phyloP scores from a whole-genome alignment of 2,888 invertebrate genomes.

The Chloroclystis v-ata region DNA sequence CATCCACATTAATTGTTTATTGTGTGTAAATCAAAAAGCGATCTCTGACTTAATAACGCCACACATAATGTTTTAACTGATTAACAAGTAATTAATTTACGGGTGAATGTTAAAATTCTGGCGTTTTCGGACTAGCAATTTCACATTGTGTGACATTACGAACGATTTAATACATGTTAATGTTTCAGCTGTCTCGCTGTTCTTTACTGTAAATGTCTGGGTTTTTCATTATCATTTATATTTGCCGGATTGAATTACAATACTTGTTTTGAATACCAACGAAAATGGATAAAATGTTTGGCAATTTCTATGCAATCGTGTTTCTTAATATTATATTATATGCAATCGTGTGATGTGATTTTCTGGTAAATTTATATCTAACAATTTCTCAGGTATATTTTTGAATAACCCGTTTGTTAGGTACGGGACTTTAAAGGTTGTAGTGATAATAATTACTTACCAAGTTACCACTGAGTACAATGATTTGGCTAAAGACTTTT shows the following conservation, averaged over 20 bases:
- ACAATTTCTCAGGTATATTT: too few species aligned
- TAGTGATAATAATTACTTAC: too few species aligned
- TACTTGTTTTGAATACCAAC: conserved; percentile 28
- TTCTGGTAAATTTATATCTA: too few species aligned
- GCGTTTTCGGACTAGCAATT: conserved; percentile 21
- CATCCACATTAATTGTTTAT: neutral
- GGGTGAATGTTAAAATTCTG: conserved; percentile 15
- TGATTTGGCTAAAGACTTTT: too few species aligned
- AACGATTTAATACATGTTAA: conserved; percentile 50
- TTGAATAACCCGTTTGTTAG: too few species aligned
- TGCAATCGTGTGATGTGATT: neutral
- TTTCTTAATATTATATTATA: neutral
- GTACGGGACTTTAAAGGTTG: too few species aligned
- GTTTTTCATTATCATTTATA: conserved; percentile 37
- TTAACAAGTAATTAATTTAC: neutral
- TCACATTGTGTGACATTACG: conserved; percentile 39
- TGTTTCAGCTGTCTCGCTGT: conserved; percentile 43
- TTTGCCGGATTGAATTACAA: conserved; percentile 39
- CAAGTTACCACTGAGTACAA: too few species aligned
- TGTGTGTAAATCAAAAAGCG: too few species aligned
- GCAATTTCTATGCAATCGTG: neutral
- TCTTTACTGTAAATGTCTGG: conserved; percentile 41
- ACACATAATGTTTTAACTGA: too few species aligned
- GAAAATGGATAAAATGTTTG: conserved; percentile 38
- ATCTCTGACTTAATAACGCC: too few species aligned